These are phyloP conservation scores for Leucosticte australis DNA, from an alignment of 2,113 vertebrate genomes.

Conservation along the genomic window DNA sequence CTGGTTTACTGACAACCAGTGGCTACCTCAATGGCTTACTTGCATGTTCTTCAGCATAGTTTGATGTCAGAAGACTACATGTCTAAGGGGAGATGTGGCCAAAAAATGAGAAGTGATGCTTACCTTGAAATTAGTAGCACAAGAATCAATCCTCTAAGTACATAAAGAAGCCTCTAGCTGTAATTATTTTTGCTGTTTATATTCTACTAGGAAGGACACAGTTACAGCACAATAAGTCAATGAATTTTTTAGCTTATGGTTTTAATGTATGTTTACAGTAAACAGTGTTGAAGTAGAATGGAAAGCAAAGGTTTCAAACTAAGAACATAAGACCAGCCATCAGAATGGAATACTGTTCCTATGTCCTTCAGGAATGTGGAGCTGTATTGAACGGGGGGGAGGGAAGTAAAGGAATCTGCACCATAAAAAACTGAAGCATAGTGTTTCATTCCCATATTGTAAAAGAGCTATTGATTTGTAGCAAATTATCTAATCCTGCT, in stretches of 20 bases:
- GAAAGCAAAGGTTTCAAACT: background rate
- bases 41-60: background rate
- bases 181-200: background rate
- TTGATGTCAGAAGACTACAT: background rate
- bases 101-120: background rate
- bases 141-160: background rate
- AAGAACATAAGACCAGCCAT: background rate
- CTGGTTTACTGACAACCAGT: background rate
- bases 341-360: background rate
- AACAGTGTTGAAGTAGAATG: background rate
- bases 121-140: background rate
- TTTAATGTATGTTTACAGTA: background rate
- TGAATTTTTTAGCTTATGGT: background rate
- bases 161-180: background rate
- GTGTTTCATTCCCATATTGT: background rate
- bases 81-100: background rate
- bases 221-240: background rate
- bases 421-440: background rate
- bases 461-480: background rate
- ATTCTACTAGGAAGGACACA: background rate
- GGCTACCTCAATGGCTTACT: background rate
- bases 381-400: rapidly evolving
- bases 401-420: background rate
- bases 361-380: background rate
- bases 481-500: background rate